A percentile compares a stretch with the other conserved stretches of the same genome.
These are phyloP conservation scores for Coreius guichenoti DNA, from an alignment of 2,797 vertebrate species.

Conservation along the genomic window DNA sequence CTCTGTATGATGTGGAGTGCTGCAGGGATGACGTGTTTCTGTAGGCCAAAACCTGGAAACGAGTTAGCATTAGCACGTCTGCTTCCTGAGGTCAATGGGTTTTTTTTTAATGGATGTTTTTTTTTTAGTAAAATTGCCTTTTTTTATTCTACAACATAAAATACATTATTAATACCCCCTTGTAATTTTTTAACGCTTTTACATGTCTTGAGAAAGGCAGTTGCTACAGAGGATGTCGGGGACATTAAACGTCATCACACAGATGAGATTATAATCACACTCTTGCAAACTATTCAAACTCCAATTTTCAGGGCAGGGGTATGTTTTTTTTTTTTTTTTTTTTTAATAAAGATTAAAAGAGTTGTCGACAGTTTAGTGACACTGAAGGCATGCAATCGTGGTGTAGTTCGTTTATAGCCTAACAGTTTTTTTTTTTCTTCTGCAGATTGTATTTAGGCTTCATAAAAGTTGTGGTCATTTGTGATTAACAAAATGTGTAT, in stretches of 20 bases:
- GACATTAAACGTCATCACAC: not conserved
- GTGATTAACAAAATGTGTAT: not conserved
- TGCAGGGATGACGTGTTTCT: not conserved
- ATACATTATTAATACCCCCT: not conserved
- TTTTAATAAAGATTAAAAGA: too few species aligned
- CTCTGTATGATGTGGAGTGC: not conserved
- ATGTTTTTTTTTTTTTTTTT: too few species aligned
- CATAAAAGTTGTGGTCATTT: not conserved
- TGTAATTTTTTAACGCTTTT: not conserved
- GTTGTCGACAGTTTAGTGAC: not conserved
- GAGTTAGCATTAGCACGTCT: not conserved
- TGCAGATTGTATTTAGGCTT: not conserved
- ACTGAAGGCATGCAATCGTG: not conserved
- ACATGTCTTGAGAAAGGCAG: not conserved
- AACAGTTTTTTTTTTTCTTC: not conserved
- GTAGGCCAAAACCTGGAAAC: not conserved
- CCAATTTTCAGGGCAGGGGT: too few species aligned
- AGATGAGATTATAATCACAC: too few species aligned
- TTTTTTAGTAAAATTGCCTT: not conserved
- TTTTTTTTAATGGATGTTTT: fast-evolving
- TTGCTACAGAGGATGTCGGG: not conserved
- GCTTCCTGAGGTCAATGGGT: not conserved
- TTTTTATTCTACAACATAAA: not conserved
- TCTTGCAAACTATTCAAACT: too few species aligned
- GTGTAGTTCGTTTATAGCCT: too few species aligned